These are phyloP conservation scores for Chiridota heheva DNA, from an alignment of 35 echinoderm and acorn worm genomes.

Conservation along the genomic window DNA sequence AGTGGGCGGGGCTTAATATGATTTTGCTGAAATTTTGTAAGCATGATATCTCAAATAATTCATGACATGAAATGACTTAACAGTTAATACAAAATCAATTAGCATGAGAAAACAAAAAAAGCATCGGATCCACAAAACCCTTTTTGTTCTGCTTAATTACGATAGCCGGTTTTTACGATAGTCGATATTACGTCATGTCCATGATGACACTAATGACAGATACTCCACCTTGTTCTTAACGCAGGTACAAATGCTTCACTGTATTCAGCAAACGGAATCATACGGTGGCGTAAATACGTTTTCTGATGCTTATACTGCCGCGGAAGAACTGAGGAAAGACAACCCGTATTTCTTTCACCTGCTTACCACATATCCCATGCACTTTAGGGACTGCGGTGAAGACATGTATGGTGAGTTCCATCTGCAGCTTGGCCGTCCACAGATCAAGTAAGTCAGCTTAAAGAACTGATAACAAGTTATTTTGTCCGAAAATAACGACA, in stretches of 20 bases:
- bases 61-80: no score
- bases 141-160: no score
- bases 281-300: conserved; percentile 42
- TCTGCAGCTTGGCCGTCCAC: neutral
- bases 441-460: conserved; percentile 8
- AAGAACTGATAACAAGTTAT: neutral
- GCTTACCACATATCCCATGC: conserved; percentile 22
- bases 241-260: conserved; percentile 41
- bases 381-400: conserved; percentile 12
- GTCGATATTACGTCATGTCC: no score
- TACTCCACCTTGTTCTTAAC: neutral
- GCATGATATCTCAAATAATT: no score
- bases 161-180: no score
- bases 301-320: conserved; percentile 23
- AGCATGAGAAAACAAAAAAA: no score
- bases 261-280: conserved; percentile 5
- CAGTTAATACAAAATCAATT: no score
- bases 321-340: conserved; percentile 1
- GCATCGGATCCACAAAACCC: no score
- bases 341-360: conserved; percentile 25
- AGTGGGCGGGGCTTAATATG: no score
- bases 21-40: no score
- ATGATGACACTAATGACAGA: no score
- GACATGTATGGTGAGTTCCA: conserved; percentile 31
- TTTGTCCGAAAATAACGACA: neutral